Evolutionary conservation across 1,140 invertebrate genomes (phyloP).

Genomic region (Drosophila melanica): DNA sequence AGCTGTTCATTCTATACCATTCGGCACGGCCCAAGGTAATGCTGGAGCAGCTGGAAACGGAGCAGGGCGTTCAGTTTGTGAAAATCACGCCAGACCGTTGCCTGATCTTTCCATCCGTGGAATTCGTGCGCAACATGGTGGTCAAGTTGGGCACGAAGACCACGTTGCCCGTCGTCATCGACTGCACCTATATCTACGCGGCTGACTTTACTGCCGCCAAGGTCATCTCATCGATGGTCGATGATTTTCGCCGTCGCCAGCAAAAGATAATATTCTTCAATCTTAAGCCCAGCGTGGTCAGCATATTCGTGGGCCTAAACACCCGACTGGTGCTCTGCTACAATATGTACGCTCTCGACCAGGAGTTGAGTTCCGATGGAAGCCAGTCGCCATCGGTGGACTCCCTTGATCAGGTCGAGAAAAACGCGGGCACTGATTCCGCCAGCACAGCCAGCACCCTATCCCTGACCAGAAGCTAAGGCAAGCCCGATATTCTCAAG

Average conservation of each 20-base stretch:
- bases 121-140: slow-evolving; percentile 92
- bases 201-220: slow-evolving; percentile 92
- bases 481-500: background rate
- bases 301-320: slow-evolving; percentile 90
- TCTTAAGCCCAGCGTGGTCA: slow-evolving; percentile 90
- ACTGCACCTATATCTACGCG: slow-evolving; percentile 92
- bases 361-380: slow-evolving; percentile 85
- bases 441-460: slow-evolving; percentile 64
- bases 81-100: slow-evolving; percentile 94
- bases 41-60: slow-evolving; percentile 89
- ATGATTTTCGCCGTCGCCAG: slow-evolving; percentile 88
- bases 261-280: slow-evolving; percentile 92
- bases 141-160: slow-evolving; percentile 89
- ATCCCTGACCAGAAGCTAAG: slow-evolving; percentile 13
- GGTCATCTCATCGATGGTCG: slow-evolving; percentile 88
- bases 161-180: slow-evolving; percentile 90
- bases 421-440: slow-evolving; percentile 46
- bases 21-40: slow-evolving; percentile 94
- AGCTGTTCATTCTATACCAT: slow-evolving; percentile 95
- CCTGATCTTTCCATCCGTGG: slow-evolving; percentile 94
- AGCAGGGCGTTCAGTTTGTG: slow-evolving; percentile 88
- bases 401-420: slow-evolving; percentile 48
- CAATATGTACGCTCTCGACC: slow-evolving; percentile 88
- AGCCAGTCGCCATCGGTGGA: slow-evolving; percentile 43
- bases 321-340: slow-evolving; percentile 90